A percentile compares a stretch with the other conserved stretches of the same genome.
Evolutionary conservation across 2,797 vertebrate species (phyloP).

Genomic region (Carapus acus): DNA sequence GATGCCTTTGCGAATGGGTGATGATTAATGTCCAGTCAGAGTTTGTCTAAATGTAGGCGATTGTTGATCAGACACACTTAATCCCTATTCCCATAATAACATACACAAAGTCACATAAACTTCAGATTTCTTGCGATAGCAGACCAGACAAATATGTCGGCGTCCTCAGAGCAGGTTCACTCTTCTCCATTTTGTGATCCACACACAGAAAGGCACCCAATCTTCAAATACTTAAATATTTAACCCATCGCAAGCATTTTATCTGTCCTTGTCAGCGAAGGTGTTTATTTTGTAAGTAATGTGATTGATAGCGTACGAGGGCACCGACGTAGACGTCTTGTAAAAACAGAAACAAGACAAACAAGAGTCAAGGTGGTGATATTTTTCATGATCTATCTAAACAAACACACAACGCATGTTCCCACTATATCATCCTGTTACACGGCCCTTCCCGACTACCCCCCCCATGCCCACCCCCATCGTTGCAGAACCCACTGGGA

Average conservation of each 20-base stretch:
- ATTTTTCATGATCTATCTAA: slow-evolving; percentile 34
- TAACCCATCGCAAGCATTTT: background rate
- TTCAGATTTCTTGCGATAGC: slow-evolving; percentile 5
- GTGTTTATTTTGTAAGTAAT: slow-evolving; percentile 10
- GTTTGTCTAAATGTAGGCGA: slow-evolving; percentile 63
- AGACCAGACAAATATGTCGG: background rate
- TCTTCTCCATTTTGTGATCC: background rate
- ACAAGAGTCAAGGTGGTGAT: slow-evolving; percentile 10
- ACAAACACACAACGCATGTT: slow-evolving; percentile 34
- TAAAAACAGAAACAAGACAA: slow-evolving; percentile 7
- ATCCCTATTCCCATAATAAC: slow-evolving; percentile 36
- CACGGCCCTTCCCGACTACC: slow-evolving; percentile 21
- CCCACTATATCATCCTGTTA: slow-evolving; percentile 40
- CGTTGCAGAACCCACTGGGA: slow-evolving; percentile 29
- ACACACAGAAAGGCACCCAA: background rate
- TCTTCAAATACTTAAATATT: background rate
- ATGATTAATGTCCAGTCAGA: slow-evolving; percentile 66
- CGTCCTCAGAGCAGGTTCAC: slow-evolving; percentile 1
- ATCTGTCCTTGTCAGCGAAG: background rate
- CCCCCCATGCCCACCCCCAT: background rate
- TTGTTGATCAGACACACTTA: slow-evolving; percentile 51
- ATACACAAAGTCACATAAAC: slow-evolving; percentile 15
- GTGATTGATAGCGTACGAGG: slow-evolving; percentile 10
- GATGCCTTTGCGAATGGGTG: slow-evolving; percentile 65
- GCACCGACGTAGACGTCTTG: slow-evolving; percentile 2